These are phyloP conservation scores for Tribolium freemani DNA, from an alignment of 2,888 invertebrate species.

Conservation along the genomic window DNA sequence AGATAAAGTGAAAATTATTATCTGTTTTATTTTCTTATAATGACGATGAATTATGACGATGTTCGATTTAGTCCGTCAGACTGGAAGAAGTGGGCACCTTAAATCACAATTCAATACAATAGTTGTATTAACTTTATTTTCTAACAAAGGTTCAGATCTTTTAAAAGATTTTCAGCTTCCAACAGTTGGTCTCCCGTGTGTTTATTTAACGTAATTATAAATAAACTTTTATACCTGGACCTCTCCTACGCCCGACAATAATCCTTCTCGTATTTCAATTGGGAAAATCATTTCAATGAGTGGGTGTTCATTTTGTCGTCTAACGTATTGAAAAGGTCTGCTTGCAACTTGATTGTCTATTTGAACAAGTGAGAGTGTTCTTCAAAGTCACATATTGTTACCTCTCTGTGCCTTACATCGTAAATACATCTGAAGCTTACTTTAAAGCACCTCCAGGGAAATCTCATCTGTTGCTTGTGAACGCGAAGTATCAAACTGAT, in stretches of 20 bases:
- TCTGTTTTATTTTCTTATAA: background rate
- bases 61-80: too few species aligned
- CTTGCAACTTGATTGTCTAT: constrained; percentile 28
- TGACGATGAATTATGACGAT: too few species aligned
- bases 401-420: constrained; percentile 10
- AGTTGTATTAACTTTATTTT: background rate
- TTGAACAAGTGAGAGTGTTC: background rate
- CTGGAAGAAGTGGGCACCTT: too few species aligned
- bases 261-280: background rate
- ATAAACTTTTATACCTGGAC: constrained; percentile 7
- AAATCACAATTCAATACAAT: too few species aligned
- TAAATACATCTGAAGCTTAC: constrained; percentile 25
- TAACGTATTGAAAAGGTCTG: constrained; percentile 6
- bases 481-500: constrained; percentile 26
- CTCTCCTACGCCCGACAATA: constrained; percentile 7
- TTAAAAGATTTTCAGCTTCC: background rate
- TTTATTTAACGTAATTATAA: constrained; percentile 22
- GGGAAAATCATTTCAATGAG: constrained; percentile 1
- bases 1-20: background rate
- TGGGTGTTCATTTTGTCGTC: constrained; percentile 7
- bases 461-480: constrained; percentile 42
- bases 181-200: background rate
- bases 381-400: background rate
- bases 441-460: constrained; percentile 39
- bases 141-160: background rate